Evolutionary conservation across 2,113 vertebrate species (phyloP).

Genomic region (Stegastes partitus): DNA sequence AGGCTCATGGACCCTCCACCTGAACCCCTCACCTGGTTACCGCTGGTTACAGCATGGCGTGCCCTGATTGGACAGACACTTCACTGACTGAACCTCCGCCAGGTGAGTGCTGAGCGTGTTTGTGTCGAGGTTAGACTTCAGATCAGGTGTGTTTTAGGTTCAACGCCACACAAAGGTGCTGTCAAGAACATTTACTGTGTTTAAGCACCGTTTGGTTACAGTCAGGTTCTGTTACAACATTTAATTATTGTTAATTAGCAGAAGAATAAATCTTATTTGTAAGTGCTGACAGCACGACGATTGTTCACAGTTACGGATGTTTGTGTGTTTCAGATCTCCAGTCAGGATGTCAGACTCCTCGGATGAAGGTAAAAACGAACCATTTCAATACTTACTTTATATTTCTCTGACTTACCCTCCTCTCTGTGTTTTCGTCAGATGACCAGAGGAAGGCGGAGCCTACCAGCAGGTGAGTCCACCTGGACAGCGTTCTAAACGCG

Average conservation of each 20-base stretch:
- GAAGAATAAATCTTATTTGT: too few relatives aligned
- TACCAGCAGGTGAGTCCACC: slow-evolving; percentile 66
- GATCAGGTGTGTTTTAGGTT: too few relatives aligned
- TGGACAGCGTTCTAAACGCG: background rate
- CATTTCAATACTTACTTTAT: too few relatives aligned
- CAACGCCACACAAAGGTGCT: too few relatives aligned
- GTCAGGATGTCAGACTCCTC: slow-evolving; percentile 58
- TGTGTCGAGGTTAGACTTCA: background rate
- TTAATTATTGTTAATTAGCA: too few relatives aligned
- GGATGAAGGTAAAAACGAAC: slow-evolving; percentile 44
- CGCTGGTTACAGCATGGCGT: slow-evolving; percentile 47
- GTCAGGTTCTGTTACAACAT: too few relatives aligned
- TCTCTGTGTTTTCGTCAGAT: slow-evolving; percentile 40
- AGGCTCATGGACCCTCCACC: slow-evolving; percentile 59
- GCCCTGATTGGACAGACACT: slow-evolving; percentile 55
- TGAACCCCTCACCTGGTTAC: slow-evolving; percentile 29
- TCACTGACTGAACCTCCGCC: slow-evolving; percentile 42
- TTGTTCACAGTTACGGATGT: too few relatives aligned
- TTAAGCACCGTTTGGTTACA: too few relatives aligned
- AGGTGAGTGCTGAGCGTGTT: slow-evolving; percentile 15
- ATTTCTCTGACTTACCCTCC: background rate
- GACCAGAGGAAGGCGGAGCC: slow-evolving; percentile 42
- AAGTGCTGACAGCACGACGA: too few relatives aligned
- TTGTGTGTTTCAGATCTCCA: slow-evolving; percentile 27
- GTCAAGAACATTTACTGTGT: too few relatives aligned